Evolutionary conservation across 2,888 invertebrate species (phyloP).

Genomic region (Cheilosia variabilis): DNA sequence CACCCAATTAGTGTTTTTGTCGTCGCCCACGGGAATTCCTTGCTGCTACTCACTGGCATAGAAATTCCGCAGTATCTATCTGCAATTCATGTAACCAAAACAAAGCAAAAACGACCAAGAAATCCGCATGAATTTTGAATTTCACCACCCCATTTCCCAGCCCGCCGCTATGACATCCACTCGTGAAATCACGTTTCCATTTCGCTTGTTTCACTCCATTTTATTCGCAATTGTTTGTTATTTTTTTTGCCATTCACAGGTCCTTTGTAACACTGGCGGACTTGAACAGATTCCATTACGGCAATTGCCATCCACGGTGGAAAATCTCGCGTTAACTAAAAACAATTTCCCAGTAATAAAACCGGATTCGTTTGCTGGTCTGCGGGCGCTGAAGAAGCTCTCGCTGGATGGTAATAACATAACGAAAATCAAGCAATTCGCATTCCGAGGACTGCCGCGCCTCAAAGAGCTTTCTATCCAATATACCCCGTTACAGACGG

Average conservation of each 20-base stretch:
- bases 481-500: constrained; percentile 91
- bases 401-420: constrained; percentile 95
- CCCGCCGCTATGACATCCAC: not conserved
- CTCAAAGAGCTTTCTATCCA: constrained; percentile 93
- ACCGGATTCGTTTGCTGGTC: constrained; percentile 92
- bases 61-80: constrained; percentile 17
- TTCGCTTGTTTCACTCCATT: constrained; percentile 71
- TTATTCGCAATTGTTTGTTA: constrained; percentile 37
- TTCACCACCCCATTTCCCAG: not conserved
- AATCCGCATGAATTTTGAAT: constrained; percentile 7
- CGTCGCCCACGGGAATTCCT: constrained; percentile 41
- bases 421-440: constrained; percentile 91
- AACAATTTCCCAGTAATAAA: constrained; percentile 92
- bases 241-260: constrained; percentile 85
- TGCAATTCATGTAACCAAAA: not conserved
- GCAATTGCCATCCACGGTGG: constrained; percentile 90
- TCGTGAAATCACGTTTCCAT: constrained; percentile 41
- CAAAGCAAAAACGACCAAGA: constrained; percentile 2
- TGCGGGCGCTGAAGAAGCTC: constrained; percentile 91
- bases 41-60: constrained; percentile 47
- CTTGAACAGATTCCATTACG: constrained; percentile 91
- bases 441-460: constrained; percentile 92
- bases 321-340: constrained; percentile 93
- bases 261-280: constrained; percentile 94
- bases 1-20: constrained; percentile 28